Base-by-base conservation (phyloP, 1,140 invertebrate genomes). In the Bombyx mandarina region DNA sequence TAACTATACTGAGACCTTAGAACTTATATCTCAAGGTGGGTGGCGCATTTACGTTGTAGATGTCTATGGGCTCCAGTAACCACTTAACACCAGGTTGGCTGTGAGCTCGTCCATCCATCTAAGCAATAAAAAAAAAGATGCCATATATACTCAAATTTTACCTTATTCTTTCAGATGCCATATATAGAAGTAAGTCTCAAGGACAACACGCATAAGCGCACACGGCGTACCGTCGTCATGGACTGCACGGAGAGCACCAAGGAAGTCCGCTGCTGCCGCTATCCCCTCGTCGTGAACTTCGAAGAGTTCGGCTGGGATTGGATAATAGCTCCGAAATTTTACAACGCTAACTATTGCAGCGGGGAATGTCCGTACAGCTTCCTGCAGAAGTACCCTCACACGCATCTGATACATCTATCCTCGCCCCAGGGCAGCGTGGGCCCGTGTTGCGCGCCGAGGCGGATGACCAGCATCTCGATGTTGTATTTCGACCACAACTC, bases 271-370 rank as follows among this genome's bases (percentile, higher is more conserved):
- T 97, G 96, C 82, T 98, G 96, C 78, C 92, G 95, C 10, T 97
- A 97, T 80, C 94, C 95, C 1, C 90, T 99, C 12, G 95, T 95
- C 8, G 97, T 99, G 9, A 96, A 99, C 88, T 99, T 99, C 86
- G 95, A 94, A 67, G 95, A 96, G 64, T 97, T 99, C 74, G 97
- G 97, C 8, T 99, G 98, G 97, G 97, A 99, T 73, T 99, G 97
- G 94, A 97, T 99, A 70, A 97, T 99, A 45, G 97, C 97, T 0
- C 98, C 98, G 0, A 95, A 96, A 70, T 92, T 93, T 65, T 99
- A 99, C 88, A 94, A 98, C 73, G 98, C 98, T 12, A 97, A 97
- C 88, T 99, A 97, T 88, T 99, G 98, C 89, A 93, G 94, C 59
- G 98, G 98, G 3, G 95, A 98, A 70, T 99, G 98, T 89, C 94